Evolutionary conservation across 2,113 vertebrate species (phyloP), one percentile per base, ranked within the genome.

Genomic region (Cynopterus brachyotis): DNA sequence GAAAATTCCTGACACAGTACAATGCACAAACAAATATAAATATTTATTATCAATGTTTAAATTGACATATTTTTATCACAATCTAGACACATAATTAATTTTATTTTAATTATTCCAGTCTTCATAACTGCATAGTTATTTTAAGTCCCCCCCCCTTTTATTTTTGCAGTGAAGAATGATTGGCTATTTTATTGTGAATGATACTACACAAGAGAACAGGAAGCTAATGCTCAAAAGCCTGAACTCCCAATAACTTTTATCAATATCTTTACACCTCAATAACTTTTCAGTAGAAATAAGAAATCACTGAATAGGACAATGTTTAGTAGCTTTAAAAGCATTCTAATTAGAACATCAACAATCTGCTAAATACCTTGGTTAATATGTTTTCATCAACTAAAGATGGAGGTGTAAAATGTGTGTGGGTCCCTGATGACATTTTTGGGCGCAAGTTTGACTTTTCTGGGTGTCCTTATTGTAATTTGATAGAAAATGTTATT

Each of bases 81-180:
- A 42, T 22, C 32, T 87, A 15, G 7, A 37, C 24, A 89, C 93
- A 47, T 92, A 26, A 89, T 30, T n/a, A 28, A 89, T 72, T 42
- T 75, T 64, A 12, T 66, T 91, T 67, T 83, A 92, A 45, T 94
- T 37, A 86, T 96, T 82, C 26, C 57, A 73, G n/a, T 69, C 50
- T 75, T 85, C 17, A 66, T 47, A 89, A 59, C n/a, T 22, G 6
- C 4, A 32, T 22, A 66, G 30, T 24, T 55, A 42, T 69, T 78
- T 50, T 50, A 47, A 17, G 0, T 13, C 47, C 47, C 50, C 15
- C 50, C 50, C 3, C 10, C 47, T 59, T 10, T 30, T 62, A 30
- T 12, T 62, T 30, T 62, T 30, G 59, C 28, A 62, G 59, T 62
- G 12, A 28, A 62, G 59, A 62, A 62, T 30, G 28, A 62, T 30